Base-by-base conservation (phyloP, 2,797 vertebrate species). In the Centroberyx gerrardi region DNA sequence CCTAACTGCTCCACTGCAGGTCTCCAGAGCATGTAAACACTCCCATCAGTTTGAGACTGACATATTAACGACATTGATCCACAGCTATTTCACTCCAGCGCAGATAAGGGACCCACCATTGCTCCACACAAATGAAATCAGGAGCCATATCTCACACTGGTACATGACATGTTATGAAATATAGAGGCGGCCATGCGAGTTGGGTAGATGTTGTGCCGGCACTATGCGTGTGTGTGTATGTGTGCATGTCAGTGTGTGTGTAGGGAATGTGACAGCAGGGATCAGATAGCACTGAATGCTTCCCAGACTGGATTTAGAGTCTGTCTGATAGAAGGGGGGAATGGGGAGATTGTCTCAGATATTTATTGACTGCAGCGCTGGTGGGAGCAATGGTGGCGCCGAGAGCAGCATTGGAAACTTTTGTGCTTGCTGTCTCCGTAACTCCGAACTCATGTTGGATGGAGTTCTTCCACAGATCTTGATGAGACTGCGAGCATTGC, bases 41-140 rank as follows among this genome's bases (percentile, higher is more conserved):
- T 68, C 80, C 62, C 83, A 82, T 87, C 84, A 80, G 76, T 70
- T 76, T 48, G 74, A 88, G 72, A 81, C 72, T 76, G 89, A 90
- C 84, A 72, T 72, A 77, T 88, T 87, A 87, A 89, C 75, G 51
- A 84, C 79, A 53, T 12, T 82, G 85, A 92, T 92, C 78, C 84
- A 76, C 72, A 68, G 88, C 85, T 78, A 86, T 87, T 88, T 90
- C 86, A 88, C 79, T 81, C 44, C 8, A 2, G 62, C 52, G 38
- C 78, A 81, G 90, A 94, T 92, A 93, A 90, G 78, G 72, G 59
- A 77, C 68, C 76, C 54, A 68, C 83, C 77, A 83, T 83, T 76
- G 85, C 89, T 85, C 68, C 78, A 83, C 81, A 89, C 86, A 90
- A 92, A 91, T 90, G 79, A 91, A 92, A 92, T 91, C 91, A 82